These are phyloP conservation scores for Corythornis cristatus DNA, from an alignment of 2,113 vertebrate genomes.

Conservation along the genomic window DNA sequence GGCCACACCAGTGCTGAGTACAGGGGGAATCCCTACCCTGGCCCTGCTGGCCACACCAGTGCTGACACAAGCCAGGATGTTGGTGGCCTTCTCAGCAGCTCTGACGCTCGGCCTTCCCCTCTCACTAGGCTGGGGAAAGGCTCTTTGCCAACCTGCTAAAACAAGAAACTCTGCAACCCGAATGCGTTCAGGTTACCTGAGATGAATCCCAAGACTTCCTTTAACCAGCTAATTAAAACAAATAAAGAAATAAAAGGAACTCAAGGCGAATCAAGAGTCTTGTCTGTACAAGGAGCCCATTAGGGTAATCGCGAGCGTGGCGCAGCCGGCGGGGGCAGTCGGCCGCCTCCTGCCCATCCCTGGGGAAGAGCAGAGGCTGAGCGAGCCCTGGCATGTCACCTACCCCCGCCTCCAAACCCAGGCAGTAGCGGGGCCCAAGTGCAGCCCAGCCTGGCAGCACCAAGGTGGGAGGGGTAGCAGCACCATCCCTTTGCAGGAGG, in stretches of 20 bases:
- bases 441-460: fast-evolving
- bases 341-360: background rate
- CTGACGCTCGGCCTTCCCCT: background rate
- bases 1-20: background rate
- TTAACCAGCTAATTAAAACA: background rate
- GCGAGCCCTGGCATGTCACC: background rate
- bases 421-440: fast-evolving
- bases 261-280: background rate
- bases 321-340: background rate
- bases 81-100: background rate
- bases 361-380: fast-evolving
- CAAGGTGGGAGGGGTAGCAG: background rate
- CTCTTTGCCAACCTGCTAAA: background rate
- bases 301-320: background rate
- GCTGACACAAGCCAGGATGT: background rate
- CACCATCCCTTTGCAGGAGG: background rate
- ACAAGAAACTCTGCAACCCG: background rate
- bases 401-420: background rate
- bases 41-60: too few relatives aligned
- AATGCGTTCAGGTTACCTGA: background rate
- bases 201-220: background rate
- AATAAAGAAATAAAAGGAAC: background rate
- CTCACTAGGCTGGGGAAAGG: background rate
- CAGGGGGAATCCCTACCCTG: background rate
- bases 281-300: background rate